These are phyloP conservation scores for Pseudorhiza aurosa DNA, from an alignment of 30 jellyfish, hydroid and myxozoan species.

Conservation along the genomic window DNA sequence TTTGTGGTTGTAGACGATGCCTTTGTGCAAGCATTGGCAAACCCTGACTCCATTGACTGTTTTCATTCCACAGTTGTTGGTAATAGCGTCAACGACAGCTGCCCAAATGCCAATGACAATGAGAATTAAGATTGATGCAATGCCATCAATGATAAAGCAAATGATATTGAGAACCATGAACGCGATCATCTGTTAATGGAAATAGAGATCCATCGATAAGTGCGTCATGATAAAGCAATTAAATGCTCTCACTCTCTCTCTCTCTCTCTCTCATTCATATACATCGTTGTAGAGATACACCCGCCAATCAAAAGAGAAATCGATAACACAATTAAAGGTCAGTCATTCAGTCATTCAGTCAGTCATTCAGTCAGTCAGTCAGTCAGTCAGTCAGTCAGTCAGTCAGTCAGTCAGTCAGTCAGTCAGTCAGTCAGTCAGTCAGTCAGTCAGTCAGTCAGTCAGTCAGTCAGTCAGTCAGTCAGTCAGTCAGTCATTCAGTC, in stretches of 20 bases:
- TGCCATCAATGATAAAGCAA: conserved; percentile 75
- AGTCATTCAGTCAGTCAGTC: background rate
- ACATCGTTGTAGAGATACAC: too few species aligned
- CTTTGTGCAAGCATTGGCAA: conserved; percentile 23
- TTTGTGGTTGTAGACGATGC: conserved; percentile 10
- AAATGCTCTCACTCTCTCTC: too few species aligned
- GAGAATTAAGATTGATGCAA: conserved; percentile 68
- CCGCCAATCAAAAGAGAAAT: background rate
- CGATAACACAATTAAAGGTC: background rate
- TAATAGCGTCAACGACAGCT: conserved; percentile 44
- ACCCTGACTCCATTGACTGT: background rate
- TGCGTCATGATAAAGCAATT: too few species aligned
- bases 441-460: background rate
- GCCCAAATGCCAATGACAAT: conserved; percentile 84
- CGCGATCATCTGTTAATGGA: conserved; percentile 61
- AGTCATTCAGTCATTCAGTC: background rate
- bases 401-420: background rate
- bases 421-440: background rate
- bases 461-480: background rate
- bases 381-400: background rate
- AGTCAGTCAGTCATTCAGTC: background rate
- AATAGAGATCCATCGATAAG: too few species aligned
- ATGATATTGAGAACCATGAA: conserved; percentile 86
- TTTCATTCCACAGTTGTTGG: conserved; percentile 15
- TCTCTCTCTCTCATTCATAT: too few species aligned